Evolutionary conservation across 2,888 invertebrate genomes (phyloP).

Genomic region (Macrosiphum euphorbiae): DNA sequence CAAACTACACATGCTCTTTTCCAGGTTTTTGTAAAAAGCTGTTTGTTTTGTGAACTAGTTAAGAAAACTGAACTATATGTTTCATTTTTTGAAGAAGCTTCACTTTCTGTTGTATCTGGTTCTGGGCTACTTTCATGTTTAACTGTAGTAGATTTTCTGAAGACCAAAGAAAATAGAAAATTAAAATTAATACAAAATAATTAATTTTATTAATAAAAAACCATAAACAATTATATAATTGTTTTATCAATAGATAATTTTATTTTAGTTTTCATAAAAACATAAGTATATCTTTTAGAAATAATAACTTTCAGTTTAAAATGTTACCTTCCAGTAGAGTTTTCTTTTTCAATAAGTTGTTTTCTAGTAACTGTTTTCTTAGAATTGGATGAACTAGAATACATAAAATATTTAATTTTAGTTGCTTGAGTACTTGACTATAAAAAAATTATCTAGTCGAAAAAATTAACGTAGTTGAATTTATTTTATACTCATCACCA

Average conservation of each 20-base stretch:
- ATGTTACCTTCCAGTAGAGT: conserved; percentile 28
- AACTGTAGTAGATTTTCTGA: conserved; percentile 47
- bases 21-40: conserved; percentile 44
- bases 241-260: neutral
- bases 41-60: conserved; percentile 34
- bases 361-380: conserved; percentile 3
- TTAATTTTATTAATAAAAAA: neutral
- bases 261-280: neutral
- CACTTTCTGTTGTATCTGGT: conserved; percentile 61
- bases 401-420: neutral
- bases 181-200: neutral
- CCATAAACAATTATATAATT: neutral
- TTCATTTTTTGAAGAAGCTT: conserved; percentile 58
- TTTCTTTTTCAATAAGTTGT: neutral
- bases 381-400: conserved; percentile 21
- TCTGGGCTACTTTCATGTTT: conserved; percentile 57
- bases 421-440: neutral
- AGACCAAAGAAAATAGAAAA: neutral
- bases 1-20: conserved; percentile 61
- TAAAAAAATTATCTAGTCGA: too few species aligned
- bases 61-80: conserved; percentile 33
- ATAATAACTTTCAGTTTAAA: neutral
- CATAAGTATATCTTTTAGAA: neutral
- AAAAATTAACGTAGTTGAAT: too few species aligned
- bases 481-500: too few species aligned